Evolutionary conservation across 2,888 invertebrate genomes (phyloP).

Genomic region (Agrilus biguttatus): DNA sequence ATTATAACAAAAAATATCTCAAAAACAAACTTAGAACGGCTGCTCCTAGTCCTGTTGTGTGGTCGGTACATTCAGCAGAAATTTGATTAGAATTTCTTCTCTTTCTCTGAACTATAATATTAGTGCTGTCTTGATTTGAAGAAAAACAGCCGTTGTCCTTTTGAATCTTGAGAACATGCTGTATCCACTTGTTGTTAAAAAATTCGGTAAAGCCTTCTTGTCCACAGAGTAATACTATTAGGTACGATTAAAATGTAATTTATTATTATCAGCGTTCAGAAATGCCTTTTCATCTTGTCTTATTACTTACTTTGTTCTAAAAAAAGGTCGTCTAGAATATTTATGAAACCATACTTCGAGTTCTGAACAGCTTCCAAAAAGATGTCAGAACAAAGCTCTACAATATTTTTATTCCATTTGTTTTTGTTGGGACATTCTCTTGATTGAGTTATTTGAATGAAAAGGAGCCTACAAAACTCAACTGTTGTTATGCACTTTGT

Average conservation of each 20-base stretch:
- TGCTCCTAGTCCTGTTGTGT: conserved; percentile 29
- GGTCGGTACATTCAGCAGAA: conserved; percentile 29
- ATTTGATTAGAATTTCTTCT: conserved; percentile 20
- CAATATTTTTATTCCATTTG: conserved; percentile 4
- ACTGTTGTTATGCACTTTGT: no score
- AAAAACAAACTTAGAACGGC: conserved; percentile 24
- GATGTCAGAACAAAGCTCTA: conserved; percentile 17
- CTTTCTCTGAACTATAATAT: conserved; percentile 4
- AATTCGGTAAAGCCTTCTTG: conserved; percentile 35
- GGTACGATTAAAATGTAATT: neutral
- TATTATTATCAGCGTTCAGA: no score
- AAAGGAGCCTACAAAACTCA: conserved; percentile 18
- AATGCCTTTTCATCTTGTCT: neutral
- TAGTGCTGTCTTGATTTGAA: conserved; percentile 7
- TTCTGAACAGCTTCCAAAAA: conserved; percentile 18
- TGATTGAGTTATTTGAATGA: conserved; percentile 20
- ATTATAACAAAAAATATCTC: conserved; percentile 9
- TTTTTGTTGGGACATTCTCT: conserved; percentile 12
- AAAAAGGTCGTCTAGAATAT: conserved; percentile 18
- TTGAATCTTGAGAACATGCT: conserved; percentile 27
- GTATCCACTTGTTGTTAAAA: conserved; percentile 22
- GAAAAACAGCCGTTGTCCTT: conserved; percentile 26
- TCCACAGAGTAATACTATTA: conserved; percentile 33
- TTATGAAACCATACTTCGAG: conserved; percentile 14
- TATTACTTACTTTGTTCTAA: conserved; percentile 20